Percentiles rank a stretch among this genome's conserved stretches.
Conservation (phyloP, 2,888 invertebrate genomes). For the Prenolepis imparis region DNA sequence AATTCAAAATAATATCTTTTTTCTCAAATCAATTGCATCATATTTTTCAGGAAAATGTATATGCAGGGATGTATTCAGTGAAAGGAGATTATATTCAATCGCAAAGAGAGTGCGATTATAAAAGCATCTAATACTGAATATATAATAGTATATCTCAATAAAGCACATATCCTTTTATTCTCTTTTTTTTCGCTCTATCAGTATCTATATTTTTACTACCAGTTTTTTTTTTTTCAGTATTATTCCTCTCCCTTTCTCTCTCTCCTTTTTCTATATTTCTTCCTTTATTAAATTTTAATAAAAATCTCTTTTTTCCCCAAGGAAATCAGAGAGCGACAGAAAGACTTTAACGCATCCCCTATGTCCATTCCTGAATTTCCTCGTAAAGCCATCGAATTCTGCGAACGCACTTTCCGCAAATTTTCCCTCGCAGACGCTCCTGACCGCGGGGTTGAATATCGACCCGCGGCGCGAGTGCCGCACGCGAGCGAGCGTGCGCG, state of each 20-base stretch:
- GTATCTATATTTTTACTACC: neutral
- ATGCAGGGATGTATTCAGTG: neutral
- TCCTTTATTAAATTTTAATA: neutral
- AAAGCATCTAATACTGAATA: no score
- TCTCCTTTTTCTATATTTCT: neutral
- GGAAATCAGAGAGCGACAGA: neutral
- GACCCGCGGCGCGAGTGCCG: constrained; percentile 59
- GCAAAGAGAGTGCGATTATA: neutral
- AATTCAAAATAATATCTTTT: neutral
- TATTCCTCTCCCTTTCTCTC: neutral
- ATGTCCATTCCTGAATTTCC: neutral
- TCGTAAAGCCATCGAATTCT: neutral
- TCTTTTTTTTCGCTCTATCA: neutral
- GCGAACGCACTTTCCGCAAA: constrained; percentile 2
- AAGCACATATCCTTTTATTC: neutral
- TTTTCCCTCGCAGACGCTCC: constrained; percentile 36
- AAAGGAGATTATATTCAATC: neutral
- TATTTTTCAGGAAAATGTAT: neutral
- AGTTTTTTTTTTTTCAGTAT: neutral
- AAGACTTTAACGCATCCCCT: neutral
- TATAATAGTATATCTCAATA: neutral
- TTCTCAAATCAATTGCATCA: neutral
- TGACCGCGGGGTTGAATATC: constrained; percentile 69
- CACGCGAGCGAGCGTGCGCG: constrained; percentile 65
- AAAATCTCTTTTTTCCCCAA: neutral